Conservation (phyloP, 92 coral and sea anemone genomes). For the Blastomussa wellsi region DNA sequence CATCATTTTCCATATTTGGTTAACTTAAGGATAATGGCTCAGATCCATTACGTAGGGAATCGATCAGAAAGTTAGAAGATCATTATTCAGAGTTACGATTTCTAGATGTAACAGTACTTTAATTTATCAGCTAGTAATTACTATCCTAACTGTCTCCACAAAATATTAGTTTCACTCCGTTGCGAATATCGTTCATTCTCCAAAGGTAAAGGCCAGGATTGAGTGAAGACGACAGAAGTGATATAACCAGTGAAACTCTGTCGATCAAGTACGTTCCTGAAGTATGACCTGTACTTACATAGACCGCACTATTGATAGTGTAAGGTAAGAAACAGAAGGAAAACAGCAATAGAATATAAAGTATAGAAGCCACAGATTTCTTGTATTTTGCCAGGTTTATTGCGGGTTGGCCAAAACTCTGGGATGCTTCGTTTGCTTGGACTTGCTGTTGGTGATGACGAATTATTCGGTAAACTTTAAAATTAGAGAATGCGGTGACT, state of each 20-base stretch:
- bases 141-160: not conserved
- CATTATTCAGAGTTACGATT: no score
- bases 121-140: no score
- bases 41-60: no score
- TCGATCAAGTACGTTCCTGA: not conserved
- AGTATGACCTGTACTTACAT: not conserved
- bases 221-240: not conserved
- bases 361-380: constrained; percentile 11
- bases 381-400: constrained; percentile 1
- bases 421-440: not conserved
- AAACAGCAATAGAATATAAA: constrained; percentile 1
- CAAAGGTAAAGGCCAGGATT: constrained; percentile 21
- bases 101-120: no score
- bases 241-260: not conserved
- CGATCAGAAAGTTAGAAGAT: no score
- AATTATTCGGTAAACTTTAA: constrained; percentile 6
- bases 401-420: not conserved
- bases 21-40: no score
- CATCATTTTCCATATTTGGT: no score
- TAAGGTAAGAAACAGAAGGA: not conserved
- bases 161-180: not conserved
- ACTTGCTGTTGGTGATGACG: constrained; percentile 6
- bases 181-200: constrained; percentile 19
- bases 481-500: not conserved
- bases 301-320: not conserved